Conservation (phyloP, 2,888 invertebrate genomes). For the Leptopilina myrica region DNA sequence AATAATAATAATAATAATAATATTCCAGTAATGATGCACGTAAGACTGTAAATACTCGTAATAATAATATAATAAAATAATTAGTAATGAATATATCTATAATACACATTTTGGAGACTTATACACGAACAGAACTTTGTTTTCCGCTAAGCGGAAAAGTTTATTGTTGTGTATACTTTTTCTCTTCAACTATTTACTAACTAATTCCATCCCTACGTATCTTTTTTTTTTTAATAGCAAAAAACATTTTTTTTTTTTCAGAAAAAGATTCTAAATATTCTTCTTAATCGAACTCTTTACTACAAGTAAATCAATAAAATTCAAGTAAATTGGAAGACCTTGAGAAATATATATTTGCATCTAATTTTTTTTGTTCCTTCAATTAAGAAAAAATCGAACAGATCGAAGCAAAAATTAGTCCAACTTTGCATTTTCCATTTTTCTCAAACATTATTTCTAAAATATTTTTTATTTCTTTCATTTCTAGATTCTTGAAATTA, state of each 20-base stretch:
- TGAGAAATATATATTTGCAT: conserved; percentile 11
- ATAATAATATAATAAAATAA: conserved; percentile 58
- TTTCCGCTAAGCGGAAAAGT: conserved; percentile 57
- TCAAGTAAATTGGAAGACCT: background rate
- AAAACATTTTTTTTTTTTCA: conserved; percentile 49
- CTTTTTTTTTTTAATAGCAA: conserved; percentile 51
- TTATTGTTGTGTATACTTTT: conserved; percentile 48
- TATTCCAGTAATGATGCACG: conserved; percentile 37
- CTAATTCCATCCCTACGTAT: conserved; percentile 54
- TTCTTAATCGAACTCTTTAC: conserved; percentile 27
- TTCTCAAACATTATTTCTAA: too few relatives aligned
- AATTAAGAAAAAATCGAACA: too few relatives aligned
- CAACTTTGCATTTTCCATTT: too few relatives aligned
- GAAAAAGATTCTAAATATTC: conserved; percentile 58
- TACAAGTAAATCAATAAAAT: background rate
- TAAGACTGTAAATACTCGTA: conserved; percentile 34
- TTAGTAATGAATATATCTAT: conserved; percentile 60
- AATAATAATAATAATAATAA: conserved; percentile 45
- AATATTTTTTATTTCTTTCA: too few relatives aligned
- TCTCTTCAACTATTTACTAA: conserved; percentile 46
- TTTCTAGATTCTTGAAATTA: too few relatives aligned
- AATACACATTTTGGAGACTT: conserved; percentile 65
- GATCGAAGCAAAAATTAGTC: background rate
- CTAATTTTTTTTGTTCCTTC: background rate
- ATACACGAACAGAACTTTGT: conserved; percentile 58